Base-by-base conservation (phyloP, 2,888 invertebrate species). In the Cephus pulcher region DNA sequence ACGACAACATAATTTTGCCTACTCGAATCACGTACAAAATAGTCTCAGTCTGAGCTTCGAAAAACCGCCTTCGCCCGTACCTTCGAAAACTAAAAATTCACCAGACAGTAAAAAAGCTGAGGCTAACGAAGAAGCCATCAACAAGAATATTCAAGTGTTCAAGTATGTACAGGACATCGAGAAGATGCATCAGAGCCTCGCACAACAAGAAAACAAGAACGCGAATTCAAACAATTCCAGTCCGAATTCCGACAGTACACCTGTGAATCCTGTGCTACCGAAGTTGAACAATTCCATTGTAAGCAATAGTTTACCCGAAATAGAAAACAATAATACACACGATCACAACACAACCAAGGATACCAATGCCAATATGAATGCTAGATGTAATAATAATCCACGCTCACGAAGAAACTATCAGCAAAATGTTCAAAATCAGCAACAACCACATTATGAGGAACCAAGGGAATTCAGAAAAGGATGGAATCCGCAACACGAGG, bases 131-230 rank as follows among this genome's bases (percentile, higher is more conserved):
- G 90, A 90, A 76, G 89, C 90, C 9, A 89, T 90, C 12, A 91
- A 88, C 75, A 91, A 91, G 75, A 90, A 89, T 70, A 88, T 90
- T 23, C 89, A 89, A 77, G 90, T 91, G 4, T 88, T 88, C 34
- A 91, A 91, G 74, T 91, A 93, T 82, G 93, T 93, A 69, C 92
- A 92, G 80, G 92, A 93, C 75, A 92, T 93, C 76, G 93, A 93
- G 79, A 93, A 93, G 82, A 91, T 93, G 91, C 93, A 93, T 81
- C 92, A 92, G 79, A 90, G 91, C 76, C 87, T 91, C 84, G 85
- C 90, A 82, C 87, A 89, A 82, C 87, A 88, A 56, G 87, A 89
- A 79, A 92, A 34, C 91, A 84, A 81, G 40, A 81, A 75, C 76
- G 77, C 80, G 69, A 78, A 80, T 70, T 81, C 78, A 74, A 85